Evolutionary conservation across 2,797 vertebrate genomes (phyloP), one percentile per base, ranked within the genome.

Genomic region (Triplophysa yarkandensis): DNA sequence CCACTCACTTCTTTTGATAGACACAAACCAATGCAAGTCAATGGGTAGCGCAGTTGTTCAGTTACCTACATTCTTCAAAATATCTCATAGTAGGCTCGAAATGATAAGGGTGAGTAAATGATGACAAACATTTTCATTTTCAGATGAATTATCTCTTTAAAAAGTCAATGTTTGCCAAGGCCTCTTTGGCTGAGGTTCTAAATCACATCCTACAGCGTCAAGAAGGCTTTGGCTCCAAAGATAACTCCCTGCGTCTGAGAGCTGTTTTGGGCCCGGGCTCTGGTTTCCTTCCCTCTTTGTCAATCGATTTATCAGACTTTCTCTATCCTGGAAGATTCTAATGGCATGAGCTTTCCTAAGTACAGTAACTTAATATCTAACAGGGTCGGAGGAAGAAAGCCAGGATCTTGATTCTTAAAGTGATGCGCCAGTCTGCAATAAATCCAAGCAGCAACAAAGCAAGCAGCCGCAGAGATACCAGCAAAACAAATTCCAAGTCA

Each of bases 241-340:
- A 80, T 76, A 80, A 58, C 80, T 78, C 74, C 58, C 84, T 78
- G 81, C 81, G 81, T 83, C 73, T 70, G 85, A 85, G 87, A 93
- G 85, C 88, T 16, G 88, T 87, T 87, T 60, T 57, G 68, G 83
- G 85, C 88, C 84, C 82, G 83, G 88, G 90, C 92, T 96, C 91
- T 86, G 92, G 92, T 95, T 97, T 95, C 93, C 92, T 89, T 89
- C 90, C 83, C 86, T 86, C 88, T 83, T 90, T 92, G 89, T 88
- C 87, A 95, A 96, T 98, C 95, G 88, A 98, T 98, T 96, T 92
- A 88, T 93, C 92, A 93, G 94, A 92, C 95, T 91, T 92, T 96
- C 98, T 95, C 94, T 94, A 95, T 96, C 95, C 92, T 83, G 83
- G 93, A 69, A 94, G 94, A 90, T 93, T 84, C 90, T 95, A 96